Conservation (phyloP, 2,888 invertebrate genomes). For the Boloria selene region DNA sequence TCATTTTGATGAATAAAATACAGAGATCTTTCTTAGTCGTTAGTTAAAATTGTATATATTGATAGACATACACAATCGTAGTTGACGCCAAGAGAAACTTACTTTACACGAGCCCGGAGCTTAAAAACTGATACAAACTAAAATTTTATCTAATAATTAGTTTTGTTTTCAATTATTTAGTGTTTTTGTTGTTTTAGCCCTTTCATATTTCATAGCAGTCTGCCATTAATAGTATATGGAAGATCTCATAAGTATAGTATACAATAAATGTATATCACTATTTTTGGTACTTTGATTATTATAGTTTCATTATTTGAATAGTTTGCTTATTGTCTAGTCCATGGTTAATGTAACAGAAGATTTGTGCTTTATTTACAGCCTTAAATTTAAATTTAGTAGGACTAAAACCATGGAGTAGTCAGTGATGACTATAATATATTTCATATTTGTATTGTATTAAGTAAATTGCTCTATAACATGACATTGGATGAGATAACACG, state of each 20-base stretch:
- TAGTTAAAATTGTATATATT: background rate
- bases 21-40: no score
- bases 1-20: no score
- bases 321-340: background rate
- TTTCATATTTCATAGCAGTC: slow-evolving; percentile 16
- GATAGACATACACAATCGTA: background rate
- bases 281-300: slow-evolving; percentile 22
- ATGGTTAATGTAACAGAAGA: background rate
- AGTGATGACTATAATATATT: slow-evolving; percentile 6
- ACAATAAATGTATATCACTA: slow-evolving; percentile 29
- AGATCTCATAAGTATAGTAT: slow-evolving; percentile 33
- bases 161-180: slow-evolving; percentile 6
- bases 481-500: slow-evolving; percentile 19
- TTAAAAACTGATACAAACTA: background rate
- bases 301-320: slow-evolving; percentile 15
- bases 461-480: slow-evolving; percentile 23
- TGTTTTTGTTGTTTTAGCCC: slow-evolving; percentile 11
- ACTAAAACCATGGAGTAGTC: slow-evolving; percentile 3
- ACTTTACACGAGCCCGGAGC: background rate
- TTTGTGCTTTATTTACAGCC: no score
- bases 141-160: background rate
- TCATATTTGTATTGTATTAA: slow-evolving; percentile 13
- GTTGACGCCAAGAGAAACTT: no score
- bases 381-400: background rate
- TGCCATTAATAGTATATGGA: slow-evolving; percentile 31